These are phyloP conservation scores for Neoitamus cyanurus DNA, from an alignment of 2,888 invertebrate species.

Conservation along the genomic window DNA sequence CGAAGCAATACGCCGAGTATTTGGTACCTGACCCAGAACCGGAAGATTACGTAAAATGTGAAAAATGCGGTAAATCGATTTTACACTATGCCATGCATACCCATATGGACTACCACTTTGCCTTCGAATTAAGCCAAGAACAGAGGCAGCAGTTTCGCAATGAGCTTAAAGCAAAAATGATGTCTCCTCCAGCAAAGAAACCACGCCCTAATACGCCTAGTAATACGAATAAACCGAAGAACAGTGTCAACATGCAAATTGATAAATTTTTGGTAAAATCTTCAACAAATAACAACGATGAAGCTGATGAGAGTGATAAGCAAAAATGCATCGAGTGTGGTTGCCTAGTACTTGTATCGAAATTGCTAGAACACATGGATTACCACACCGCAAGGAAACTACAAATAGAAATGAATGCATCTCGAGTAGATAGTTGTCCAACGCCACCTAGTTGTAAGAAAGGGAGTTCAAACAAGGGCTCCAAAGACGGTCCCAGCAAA, in stretches of 20 bases:
- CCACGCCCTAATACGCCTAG: conserved; percentile 55
- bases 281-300: background rate
- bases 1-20: conserved; percentile 59
- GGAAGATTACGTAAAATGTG: conserved; percentile 67
- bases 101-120: conserved; percentile 82
- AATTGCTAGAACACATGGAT: conserved; percentile 81
- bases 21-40: conserved; percentile 56
- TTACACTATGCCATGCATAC: conserved; percentile 68
- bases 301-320: conserved; percentile 56
- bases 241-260: conserved; percentile 53
- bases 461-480: background rate
- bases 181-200: conserved; percentile 54
- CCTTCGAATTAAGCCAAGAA: conserved; percentile 74
- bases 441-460: background rate
- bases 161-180: conserved; percentile 57
- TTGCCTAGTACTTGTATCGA: conserved; percentile 71
- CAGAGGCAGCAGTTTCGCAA: conserved; percentile 64
- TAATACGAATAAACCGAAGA: conserved; percentile 33
- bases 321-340: conserved; percentile 78
- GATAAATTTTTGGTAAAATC: conserved; percentile 50
- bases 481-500: background rate
- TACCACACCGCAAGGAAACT: conserved; percentile 86
- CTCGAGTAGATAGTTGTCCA: conserved; percentile 54
- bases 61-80: conserved; percentile 74
- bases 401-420: conserved; percentile 64